Percentiles rank a stretch among this genome's conserved stretches.
Conservation (phyloP, 2,113 vertebrate species). For the Equus przewalskii region DNA sequence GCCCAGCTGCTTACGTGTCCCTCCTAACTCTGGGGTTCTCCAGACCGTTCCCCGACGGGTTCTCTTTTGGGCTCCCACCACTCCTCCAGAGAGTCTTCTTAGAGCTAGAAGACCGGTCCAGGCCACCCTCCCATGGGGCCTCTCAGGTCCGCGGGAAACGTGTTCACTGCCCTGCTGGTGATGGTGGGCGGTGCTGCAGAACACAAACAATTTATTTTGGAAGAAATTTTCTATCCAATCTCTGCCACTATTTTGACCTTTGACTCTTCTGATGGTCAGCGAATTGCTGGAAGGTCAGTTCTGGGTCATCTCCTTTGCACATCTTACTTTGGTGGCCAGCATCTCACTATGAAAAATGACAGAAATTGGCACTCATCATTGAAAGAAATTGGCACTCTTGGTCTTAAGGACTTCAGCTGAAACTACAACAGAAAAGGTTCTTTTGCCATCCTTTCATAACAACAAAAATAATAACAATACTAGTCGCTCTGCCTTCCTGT, state of each 20-base stretch:
- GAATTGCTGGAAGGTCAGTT: background rate
- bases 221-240: background rate
- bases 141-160: background rate
- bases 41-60: background rate
- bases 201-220: background rate
- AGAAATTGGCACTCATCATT: background rate
- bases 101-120: background rate
- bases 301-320: background rate
- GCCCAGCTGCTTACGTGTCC: background rate
- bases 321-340: background rate
- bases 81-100: background rate
- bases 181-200: background rate
- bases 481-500: background rate
- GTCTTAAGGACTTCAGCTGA: background rate
- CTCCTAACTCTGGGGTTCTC: background rate
- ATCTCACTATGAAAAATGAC: background rate
- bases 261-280: background rate
- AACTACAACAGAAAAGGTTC: background rate
- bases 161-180: background rate
- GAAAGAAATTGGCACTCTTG: background rate
- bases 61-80: background rate
- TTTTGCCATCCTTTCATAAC: background rate
- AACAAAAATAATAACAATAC: background rate
- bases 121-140: background rate
- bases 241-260: background rate